phyloP scores from a whole-genome alignment of 1,140 invertebrate species.

The Zaprionus kolodkinae region DNA sequence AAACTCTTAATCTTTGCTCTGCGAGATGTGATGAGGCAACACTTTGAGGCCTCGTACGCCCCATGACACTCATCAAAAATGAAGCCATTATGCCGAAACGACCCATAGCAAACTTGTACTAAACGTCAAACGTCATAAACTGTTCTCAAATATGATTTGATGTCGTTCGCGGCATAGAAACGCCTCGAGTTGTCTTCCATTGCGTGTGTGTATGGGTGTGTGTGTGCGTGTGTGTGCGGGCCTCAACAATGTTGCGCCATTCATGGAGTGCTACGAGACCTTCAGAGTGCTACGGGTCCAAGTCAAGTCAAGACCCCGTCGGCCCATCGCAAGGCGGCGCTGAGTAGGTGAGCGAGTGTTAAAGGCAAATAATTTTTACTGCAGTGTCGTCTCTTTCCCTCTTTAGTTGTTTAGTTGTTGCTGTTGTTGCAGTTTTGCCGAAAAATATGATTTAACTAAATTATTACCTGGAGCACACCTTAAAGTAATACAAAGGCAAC shows the following conservation, averaged over 20 bases:
- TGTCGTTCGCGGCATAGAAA: constrained; percentile 44
- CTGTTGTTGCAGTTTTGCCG: constrained; percentile 57
- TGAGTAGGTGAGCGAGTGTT: constrained; percentile 77
- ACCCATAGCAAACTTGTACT: constrained; percentile 8
- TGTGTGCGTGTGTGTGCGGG: constrained; percentile 8
- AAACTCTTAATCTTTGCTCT: neutral
- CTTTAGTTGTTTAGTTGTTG: constrained; percentile 22
- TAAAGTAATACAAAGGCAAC: constrained; percentile 83
- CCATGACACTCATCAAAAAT: constrained; percentile 32
- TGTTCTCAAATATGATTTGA: constrained; percentile 46
- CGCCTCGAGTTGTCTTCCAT: constrained; percentile 26
- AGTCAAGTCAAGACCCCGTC: constrained; percentile 46
- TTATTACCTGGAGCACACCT: constrained; percentile 84
- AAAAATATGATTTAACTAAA: constrained; percentile 83
- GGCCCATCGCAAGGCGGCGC: constrained; percentile 60
- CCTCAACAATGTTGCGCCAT: constrained; percentile 23
- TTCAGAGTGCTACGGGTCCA: neutral
- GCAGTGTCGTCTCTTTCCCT: constrained; percentile 26
- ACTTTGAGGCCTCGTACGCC: neutral
- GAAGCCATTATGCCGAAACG: constrained; percentile 41
- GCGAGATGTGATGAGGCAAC: neutral
- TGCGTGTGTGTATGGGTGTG: neutral
- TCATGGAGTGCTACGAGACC: constrained; percentile 19
- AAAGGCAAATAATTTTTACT: constrained; percentile 76
- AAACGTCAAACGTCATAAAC: constrained; percentile 47